These are phyloP conservation scores for Sinocyclocheilus grahami DNA, from an alignment of 2,113 vertebrate species.

Conservation along the genomic window DNA sequence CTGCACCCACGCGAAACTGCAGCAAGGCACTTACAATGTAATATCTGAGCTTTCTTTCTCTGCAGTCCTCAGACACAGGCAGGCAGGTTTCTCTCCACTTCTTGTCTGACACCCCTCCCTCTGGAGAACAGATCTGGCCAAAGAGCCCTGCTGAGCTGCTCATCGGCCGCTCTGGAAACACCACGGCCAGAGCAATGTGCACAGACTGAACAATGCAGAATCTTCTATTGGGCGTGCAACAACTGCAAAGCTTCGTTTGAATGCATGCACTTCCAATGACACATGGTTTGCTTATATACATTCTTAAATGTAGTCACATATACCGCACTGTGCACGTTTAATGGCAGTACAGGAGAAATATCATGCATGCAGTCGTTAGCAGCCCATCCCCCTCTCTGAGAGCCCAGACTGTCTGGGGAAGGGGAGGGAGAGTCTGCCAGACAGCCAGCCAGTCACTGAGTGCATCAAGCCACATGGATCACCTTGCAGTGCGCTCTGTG, in stretches of 20 bases:
- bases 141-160: constrained; percentile 43
- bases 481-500: constrained; percentile 6
- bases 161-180: constrained; percentile 19
- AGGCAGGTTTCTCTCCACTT: constrained; percentile 40
- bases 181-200: constrained; percentile 18
- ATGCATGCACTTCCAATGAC: background rate
- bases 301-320: background rate
- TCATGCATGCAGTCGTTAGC: constrained; percentile 48
- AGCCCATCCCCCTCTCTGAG: constrained; percentile 68
- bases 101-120: constrained; percentile 55
- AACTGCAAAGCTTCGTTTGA: background rate
- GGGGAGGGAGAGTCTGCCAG: constrained; percentile 21
- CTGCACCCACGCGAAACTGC: constrained; percentile 14
- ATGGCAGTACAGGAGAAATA: background rate
- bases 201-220: background rate
- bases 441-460: constrained; percentile 36
- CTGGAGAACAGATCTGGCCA: constrained; percentile 35
- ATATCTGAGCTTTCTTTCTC: background rate
- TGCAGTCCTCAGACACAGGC: constrained; percentile 6
- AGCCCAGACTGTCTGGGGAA: constrained; percentile 71
- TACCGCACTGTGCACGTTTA: background rate
- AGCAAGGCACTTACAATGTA: background rate
- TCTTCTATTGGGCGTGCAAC: background rate
- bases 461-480: constrained; percentile 30
- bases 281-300: background rate